Percentiles rank a stretch among this genome's conserved stretches.
phyloP scores from a whole-genome alignment of 2,113 vertebrate species.

The Pollimyrus isidori region DNA sequence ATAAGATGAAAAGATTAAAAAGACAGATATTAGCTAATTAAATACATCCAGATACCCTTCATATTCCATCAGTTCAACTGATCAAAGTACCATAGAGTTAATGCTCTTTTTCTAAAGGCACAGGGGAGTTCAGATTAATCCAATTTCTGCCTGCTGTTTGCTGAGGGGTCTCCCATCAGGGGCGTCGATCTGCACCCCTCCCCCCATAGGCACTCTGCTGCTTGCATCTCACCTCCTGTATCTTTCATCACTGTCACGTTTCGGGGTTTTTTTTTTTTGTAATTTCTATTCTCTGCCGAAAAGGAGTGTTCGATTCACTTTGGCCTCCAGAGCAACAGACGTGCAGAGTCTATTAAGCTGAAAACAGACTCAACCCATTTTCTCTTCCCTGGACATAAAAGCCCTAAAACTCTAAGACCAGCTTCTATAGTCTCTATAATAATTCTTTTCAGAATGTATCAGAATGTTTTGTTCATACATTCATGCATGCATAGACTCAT shows the following conservation, averaged over 20 bases:
- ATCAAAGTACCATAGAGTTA: background rate
- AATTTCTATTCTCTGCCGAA: background rate
- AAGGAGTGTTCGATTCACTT: background rate
- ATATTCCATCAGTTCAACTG: background rate
- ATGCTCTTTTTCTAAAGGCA: background rate
- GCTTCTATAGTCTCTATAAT: background rate
- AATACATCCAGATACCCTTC: background rate
- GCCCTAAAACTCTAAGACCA: background rate
- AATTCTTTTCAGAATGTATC: background rate
- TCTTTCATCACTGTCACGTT: background rate
- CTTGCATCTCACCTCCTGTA: background rate
- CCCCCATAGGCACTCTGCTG: background rate
- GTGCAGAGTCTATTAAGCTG: background rate
- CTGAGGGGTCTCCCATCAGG: background rate
- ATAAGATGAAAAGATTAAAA: slow-evolving; percentile 7
- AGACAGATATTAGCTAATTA: slow-evolving; percentile 7
- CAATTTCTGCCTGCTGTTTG: background rate
- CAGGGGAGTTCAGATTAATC: background rate
- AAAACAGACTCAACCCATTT: background rate
- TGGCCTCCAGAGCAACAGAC: slow-evolving; percentile 1
- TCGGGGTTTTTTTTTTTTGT: background rate
- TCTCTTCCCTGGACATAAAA: background rate
- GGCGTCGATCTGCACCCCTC: background rate
- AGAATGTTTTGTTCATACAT: background rate
- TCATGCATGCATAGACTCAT: background rate